Base-by-base conservation (phyloP, 2,888 invertebrate species). In the Polydrusus cervinus region DNA sequence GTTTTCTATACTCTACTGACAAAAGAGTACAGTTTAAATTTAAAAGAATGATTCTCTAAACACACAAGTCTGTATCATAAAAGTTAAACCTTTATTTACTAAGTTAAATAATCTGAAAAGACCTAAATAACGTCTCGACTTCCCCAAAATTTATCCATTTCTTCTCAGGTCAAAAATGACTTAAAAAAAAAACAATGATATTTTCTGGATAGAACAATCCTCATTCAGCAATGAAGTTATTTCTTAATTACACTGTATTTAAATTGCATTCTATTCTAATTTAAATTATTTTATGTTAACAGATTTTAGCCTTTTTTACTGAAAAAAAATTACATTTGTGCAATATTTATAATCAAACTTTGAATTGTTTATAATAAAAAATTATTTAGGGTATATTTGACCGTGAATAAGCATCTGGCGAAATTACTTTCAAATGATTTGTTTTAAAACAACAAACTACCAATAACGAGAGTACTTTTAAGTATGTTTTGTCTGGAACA, bases 331-430 rank as follows among this genome's bases (percentile, higher is more conserved):
- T 49, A 34, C 10, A 14, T 20, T 34, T 2, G 10, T 49, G 30
- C 30, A 49, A 49, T 47, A 64, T 49, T 64, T 64, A 34, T 64
- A 64, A 64, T 43, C 43, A 55, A 10, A 30, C 6, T 14, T 43
- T 9, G 38, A 20, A 43, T 25, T 55, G 67, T 67, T 67, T 53
- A 53, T 47, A 60, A 43, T 47, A 16, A 18, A 25, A 16, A 38
- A 60, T 69, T 51, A 71, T 71, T 71, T 65, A 71, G 57, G 57
- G 45, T 71, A 51, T 53, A 55, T 53, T 64, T 65, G 71, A 65
- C 71, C 71, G 14, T 71, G 64, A 40, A 64, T 53, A 14, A 49
- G 49, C 47, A 47, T 47, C 70, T 70, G 70, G 61, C 38, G 13
- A 57, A 43, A 9, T 68, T 68, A 57, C 45, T 25, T 38, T 38